phyloP scores from a whole-genome alignment of 2,888 invertebrate species.

The Epiblema foenella region DNA sequence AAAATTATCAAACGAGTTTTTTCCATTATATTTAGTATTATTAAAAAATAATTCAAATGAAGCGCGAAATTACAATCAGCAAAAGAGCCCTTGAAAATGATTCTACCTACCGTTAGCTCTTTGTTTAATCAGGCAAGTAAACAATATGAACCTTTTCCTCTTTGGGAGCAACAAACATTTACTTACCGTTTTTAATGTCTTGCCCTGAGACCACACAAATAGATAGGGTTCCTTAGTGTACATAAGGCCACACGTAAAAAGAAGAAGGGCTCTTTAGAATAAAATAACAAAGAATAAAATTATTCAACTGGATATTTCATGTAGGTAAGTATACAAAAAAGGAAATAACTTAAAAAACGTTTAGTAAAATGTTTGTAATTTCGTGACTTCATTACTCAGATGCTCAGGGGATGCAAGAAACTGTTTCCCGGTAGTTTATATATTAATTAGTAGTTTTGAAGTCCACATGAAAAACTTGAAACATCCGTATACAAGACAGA shows the following conservation, averaged over 20 bases:
- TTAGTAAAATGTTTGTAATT: too few species aligned
- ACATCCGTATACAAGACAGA: not conserved
- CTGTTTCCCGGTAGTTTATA: too few species aligned
- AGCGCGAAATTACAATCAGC: conserved; percentile 46
- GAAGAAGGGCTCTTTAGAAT: not conserved
- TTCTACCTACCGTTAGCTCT: conserved; percentile 39
- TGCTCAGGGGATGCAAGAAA: too few species aligned
- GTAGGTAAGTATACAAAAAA: not conserved
- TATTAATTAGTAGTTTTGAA: too few species aligned
- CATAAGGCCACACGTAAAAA: not conserved
- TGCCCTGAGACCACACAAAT: conserved; percentile 27
- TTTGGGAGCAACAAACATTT: conserved; percentile 42
- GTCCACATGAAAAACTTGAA: not conserved
- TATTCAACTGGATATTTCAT: too few species aligned
- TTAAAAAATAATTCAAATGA: conserved; percentile 43
- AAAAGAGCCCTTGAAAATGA: conserved; percentile 43
- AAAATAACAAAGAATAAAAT: too few species aligned
- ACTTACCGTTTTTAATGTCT: conserved; percentile 41
- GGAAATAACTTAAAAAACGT: too few species aligned
- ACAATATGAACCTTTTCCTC: conserved; percentile 46
- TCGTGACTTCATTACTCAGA: too few species aligned
- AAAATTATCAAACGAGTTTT: conserved; percentile 24
- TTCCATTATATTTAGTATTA: conserved; percentile 33
- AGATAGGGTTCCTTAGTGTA: conserved; percentile 8
- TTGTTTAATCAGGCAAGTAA: conserved; percentile 47